Evolutionary conservation across 1,140 invertebrate species (phyloP).

Genomic region (Andrena cerasifolii): DNA sequence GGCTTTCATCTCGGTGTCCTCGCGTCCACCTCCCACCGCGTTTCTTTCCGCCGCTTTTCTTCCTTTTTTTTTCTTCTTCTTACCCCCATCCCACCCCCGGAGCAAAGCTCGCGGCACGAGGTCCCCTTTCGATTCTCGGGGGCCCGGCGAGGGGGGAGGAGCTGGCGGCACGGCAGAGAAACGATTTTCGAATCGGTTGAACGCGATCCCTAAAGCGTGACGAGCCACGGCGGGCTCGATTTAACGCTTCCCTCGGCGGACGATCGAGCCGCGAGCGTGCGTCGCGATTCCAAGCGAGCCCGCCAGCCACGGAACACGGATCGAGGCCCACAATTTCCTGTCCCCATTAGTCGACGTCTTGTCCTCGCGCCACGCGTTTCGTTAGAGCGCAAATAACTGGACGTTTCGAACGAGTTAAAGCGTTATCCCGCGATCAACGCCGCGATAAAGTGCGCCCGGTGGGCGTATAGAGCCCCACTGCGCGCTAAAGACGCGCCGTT

Average conservation of each 20-base stretch:
- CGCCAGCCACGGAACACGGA: not conserved
- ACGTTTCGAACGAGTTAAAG: conserved; percentile 17
- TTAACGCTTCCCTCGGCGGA: conserved; percentile 20
- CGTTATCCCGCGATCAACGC: not conserved
- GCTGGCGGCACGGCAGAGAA: not conserved
- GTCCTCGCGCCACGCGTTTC: not conserved
- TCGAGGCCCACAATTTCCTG: conserved; percentile 18
- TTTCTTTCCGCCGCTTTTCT: conserved; percentile 26
- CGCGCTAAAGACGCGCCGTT: not conserved
- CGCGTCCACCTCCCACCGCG: no score
- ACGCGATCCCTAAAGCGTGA: conserved; percentile 23
- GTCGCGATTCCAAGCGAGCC: not conserved
- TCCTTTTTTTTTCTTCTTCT: not conserved
- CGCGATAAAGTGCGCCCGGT: not conserved
- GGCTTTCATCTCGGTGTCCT: not conserved
- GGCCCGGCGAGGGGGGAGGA: conserved; percentile 55
- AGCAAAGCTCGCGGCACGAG: no score
- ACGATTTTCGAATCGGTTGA: conserved; percentile 33
- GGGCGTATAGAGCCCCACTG: not conserved
- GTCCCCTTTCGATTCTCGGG: no score
- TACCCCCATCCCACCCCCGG: no score
- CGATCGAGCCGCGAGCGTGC: not conserved
- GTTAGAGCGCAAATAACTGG: not conserved
- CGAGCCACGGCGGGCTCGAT: conserved; percentile 15
- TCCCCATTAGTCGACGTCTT: conserved; percentile 32